phyloP scores from a whole-genome alignment of 2,888 invertebrate genomes.

The Andricus curvator region DNA sequence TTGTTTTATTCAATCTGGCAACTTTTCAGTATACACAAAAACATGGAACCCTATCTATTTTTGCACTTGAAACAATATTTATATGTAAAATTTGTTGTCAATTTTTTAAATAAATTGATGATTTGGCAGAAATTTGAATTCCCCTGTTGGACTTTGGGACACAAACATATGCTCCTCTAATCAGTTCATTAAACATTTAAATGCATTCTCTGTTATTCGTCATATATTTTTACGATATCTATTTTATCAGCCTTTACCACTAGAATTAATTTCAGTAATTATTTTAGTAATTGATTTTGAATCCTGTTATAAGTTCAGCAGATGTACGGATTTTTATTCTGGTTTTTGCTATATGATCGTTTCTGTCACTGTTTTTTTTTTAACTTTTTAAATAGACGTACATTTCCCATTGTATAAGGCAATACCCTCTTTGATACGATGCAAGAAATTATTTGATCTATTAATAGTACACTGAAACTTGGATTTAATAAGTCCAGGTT shows the following conservation, averaged over 20 bases:
- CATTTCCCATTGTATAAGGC: too few relatives aligned
- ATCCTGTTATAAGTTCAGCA: not conserved
- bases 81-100: not conserved
- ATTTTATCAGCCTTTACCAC: not conserved
- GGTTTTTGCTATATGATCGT: too few relatives aligned
- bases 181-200: slow-evolving; percentile 5
- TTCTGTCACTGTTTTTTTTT: too few relatives aligned
- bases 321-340: not conserved
- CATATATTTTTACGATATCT: slow-evolving; percentile 7
- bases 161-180: not conserved
- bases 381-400: too few relatives aligned
- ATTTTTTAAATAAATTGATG: not conserved
- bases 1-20: not conserved
- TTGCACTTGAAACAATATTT: not conserved
- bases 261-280: slow-evolving; percentile 11
- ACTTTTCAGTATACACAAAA: not conserved
- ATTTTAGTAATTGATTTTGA: slow-evolving; percentile 8
- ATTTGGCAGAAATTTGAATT: not conserved
- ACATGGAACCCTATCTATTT: not conserved
- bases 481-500: too few relatives aligned
- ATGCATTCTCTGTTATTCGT: not conserved
- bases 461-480: not conserved
- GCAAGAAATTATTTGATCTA: not conserved
- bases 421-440: not conserved
- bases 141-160: not conserved